These are phyloP conservation scores for Sebastes cheni DNA, from an alignment of 2,797 vertebrate species.

Conservation along the genomic window DNA sequence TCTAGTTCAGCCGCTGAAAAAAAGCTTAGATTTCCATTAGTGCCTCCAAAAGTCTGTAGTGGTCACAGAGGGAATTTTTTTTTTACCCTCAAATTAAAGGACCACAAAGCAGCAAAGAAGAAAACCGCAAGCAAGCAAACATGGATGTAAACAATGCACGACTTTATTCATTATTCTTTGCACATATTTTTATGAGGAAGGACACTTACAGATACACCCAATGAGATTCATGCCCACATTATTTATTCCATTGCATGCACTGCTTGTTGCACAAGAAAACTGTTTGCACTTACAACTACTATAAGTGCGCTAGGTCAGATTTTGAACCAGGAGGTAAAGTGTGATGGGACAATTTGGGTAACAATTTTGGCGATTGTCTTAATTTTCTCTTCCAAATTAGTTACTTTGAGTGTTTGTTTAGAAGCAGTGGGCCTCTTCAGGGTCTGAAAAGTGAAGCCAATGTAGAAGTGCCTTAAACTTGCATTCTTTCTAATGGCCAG, in stretches of 20 bases:
- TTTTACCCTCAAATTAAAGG: background rate
- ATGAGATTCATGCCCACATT: background rate
- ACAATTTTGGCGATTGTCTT: background rate
- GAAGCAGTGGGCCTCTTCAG: background rate
- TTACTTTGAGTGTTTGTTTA: background rate
- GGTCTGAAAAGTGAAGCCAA: no score
- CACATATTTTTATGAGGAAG: background rate
- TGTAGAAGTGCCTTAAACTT: accelerated
- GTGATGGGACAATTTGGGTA: background rate
- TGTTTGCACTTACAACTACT: background rate
- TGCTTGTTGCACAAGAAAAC: background rate
- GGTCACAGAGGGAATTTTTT: background rate
- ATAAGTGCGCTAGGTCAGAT: background rate
- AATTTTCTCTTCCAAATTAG: background rate
- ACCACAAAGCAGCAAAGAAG: background rate
- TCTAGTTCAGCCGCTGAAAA: background rate
- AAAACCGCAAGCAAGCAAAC: background rate
- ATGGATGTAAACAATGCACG: background rate
- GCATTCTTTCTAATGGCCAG: no score
- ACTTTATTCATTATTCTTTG: background rate
- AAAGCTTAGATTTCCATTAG: background rate
- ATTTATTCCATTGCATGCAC: background rate
- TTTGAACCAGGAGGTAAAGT: background rate
- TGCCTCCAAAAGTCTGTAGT: background rate
- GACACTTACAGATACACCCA: background rate